Percentiles rank a stretch among this genome's conserved stretches.
Evolutionary conservation across 2,888 invertebrate species (phyloP).

Genomic region (Neoitamus cyanurus): DNA sequence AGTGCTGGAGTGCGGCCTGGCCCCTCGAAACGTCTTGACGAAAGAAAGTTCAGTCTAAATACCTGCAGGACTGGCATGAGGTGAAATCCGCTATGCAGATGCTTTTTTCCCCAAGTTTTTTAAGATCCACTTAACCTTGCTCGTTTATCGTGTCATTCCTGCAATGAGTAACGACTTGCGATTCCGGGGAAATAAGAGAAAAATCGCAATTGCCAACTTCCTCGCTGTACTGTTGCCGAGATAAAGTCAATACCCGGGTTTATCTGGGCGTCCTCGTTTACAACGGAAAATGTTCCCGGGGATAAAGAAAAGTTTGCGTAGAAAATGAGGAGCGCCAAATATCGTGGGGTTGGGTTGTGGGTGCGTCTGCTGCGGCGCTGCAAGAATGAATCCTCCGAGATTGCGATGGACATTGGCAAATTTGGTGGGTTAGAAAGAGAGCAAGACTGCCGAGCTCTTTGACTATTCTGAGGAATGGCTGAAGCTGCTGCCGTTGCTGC

Average conservation of each 20-base stretch:
- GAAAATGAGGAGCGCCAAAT: conserved; percentile 16
- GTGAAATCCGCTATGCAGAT: conserved; percentile 32
- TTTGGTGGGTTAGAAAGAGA: not conserved
- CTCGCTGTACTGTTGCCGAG: not conserved
- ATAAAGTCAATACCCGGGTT: conserved; percentile 26
- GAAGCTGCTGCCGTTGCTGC: not conserved
- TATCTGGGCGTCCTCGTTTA: conserved; percentile 1
- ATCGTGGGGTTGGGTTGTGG: not conserved
- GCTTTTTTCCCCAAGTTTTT: not conserved
- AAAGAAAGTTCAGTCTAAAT: conserved; percentile 8
- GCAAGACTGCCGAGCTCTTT: not conserved
- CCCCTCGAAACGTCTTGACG: not conserved
- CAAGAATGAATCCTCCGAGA: not conserved
- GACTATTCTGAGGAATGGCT: not conserved
- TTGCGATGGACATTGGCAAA: not conserved
- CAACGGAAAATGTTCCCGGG: not conserved
- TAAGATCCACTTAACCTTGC: conserved; percentile 34
- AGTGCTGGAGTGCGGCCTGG: not conserved
- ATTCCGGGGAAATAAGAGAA: not conserved
- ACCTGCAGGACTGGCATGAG: not conserved
- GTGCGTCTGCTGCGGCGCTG: not conserved
- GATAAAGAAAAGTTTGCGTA: conserved; percentile 37
- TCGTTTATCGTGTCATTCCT: conserved; percentile 7
- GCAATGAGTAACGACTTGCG: not conserved
- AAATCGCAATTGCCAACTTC: conserved; percentile 28